Evolutionary conservation across 2,797 vertebrate species (phyloP).

Genomic region (Coilia nasus): DNA sequence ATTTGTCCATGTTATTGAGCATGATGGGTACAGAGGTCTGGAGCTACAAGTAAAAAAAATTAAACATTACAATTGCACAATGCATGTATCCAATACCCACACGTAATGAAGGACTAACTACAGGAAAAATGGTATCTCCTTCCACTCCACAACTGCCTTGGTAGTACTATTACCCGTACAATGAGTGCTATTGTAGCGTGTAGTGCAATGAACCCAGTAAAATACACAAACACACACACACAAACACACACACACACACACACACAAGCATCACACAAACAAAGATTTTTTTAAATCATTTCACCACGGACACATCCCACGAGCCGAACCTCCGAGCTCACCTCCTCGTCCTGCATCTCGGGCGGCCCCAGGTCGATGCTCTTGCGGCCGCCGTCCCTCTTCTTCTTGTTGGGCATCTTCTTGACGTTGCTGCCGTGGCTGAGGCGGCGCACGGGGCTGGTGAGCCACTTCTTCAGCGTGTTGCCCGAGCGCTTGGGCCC

Average conservation of each 20-base stretch:
- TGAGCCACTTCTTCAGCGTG: conserved; percentile 87
- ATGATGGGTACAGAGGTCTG: neutral
- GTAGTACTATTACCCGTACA: too few species aligned
- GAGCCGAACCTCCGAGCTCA: conserved; percentile 57
- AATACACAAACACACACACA: too few species aligned
- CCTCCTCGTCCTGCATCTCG: conserved; percentile 80
- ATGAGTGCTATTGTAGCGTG: too few species aligned
- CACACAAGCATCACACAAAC: neutral
- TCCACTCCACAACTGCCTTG: too few species aligned
- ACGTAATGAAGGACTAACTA: too few species aligned
- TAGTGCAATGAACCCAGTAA: too few species aligned
- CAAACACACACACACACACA: too few species aligned
- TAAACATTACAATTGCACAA: neutral
- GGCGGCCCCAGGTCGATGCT: conserved; percentile 83
- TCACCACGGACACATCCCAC: too few species aligned
- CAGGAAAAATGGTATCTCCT: too few species aligned
- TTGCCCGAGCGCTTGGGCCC: conserved; percentile 86
- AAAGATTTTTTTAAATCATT: neutral
- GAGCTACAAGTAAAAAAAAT: neutral
- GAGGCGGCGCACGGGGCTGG: conserved; percentile 83
- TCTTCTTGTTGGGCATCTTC: conserved; percentile 78
- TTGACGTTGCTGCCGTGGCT: conserved; percentile 83
- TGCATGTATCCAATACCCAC: too few species aligned
- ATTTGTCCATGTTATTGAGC: neutral
- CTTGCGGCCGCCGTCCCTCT: conserved; percentile 80